Evolutionary conservation across 2,797 vertebrate species (phyloP).

Genomic region (Alca torda): DNA sequence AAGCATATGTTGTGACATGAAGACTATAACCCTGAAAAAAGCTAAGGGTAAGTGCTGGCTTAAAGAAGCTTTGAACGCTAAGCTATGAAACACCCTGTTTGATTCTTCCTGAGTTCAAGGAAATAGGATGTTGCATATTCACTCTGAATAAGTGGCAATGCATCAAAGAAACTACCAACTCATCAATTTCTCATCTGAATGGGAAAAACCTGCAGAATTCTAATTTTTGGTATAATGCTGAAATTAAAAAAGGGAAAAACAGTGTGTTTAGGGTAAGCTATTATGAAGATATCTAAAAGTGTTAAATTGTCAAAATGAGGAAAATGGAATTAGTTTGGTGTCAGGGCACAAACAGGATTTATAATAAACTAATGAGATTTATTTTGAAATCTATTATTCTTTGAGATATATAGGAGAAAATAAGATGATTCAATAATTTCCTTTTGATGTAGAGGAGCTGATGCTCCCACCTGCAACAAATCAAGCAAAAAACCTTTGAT

Average conservation of each 20-base stretch:
- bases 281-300: neutral
- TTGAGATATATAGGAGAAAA: neutral
- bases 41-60: constrained; percentile 8
- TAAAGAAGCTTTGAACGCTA: neutral
- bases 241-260: neutral
- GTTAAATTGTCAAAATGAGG: neutral
- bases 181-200: neutral
- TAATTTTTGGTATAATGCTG: neutral
- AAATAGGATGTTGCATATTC: constrained; percentile 5
- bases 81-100: constrained; percentile 13
- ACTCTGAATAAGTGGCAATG: neutral
- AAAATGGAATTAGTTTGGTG: neutral
- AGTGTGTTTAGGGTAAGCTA: neutral
- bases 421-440: neutral
- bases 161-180: constrained; percentile 15
- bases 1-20: constrained; percentile 62
- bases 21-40: constrained; percentile 49
- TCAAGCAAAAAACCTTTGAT: neutral
- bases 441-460: neutral
- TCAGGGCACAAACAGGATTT: neutral
- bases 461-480: neutral
- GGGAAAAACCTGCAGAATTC: neutral
- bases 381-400: neutral
- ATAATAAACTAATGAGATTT: neutral
- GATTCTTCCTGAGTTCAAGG: constrained; percentile 6